Evolutionary conservation across 2,888 invertebrate species (phyloP), one percentile per base, ranked within the genome.

Genomic region (Idaea straminata): DNA sequence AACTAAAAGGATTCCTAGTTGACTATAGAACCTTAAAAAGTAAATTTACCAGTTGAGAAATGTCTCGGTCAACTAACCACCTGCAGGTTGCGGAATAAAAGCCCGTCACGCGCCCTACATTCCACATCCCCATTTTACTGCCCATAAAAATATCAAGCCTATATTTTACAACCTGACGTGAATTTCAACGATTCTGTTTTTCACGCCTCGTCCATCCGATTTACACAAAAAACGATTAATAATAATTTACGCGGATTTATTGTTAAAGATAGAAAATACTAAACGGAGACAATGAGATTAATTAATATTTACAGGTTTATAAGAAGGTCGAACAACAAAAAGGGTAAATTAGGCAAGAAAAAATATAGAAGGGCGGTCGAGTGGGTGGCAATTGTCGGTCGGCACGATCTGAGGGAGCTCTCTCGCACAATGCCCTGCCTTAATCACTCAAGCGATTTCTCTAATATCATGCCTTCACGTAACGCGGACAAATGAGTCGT

Each of bases 371-470:
- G 72, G 75, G 72, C 72, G 69, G 67, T 67, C 70, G 67, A 69
- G 66, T 64, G 66, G 64, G 62, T 69, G 72, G 69, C 77, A 79
- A 77, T 79, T 82, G 78, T 83, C 74, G 77, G 76, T 74, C 74
- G 77, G 77, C 75, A 68, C 67, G 67, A 72, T 69, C 73, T 74
- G 71, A 72, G 77, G 74, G 76, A 74, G 75, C 80, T 82, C 84
- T 83, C 82, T 74, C 77, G 76, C 77, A 85, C 85, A 87, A 87
- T 85, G 83, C 82, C 73, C 66, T 66, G 68, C 75, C 77, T 79
- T 84, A 83, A 85, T 87, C 84, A 86, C 84, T 81, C 83, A 86
- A 83, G 88, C 86, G 78, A 87, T 83, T 78, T 69, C 76, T 74
- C 76, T 82, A 83, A 83, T 84, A 84, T 80, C 80, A 73, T 80